Base-by-base conservation (phyloP, 2,113 vertebrate genomes). In the Panthera tigris region DNA sequence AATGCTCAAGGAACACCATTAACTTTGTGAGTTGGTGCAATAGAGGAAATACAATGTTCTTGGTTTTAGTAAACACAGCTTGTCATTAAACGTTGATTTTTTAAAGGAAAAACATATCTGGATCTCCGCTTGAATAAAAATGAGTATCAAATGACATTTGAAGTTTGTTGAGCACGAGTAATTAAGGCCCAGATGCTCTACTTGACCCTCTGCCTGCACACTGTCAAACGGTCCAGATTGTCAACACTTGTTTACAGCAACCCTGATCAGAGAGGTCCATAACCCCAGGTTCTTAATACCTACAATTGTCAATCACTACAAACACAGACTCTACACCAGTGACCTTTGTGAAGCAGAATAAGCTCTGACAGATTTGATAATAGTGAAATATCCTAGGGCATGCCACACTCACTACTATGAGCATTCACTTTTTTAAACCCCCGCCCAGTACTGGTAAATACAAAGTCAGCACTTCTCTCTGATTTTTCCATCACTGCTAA, bases 181-280 rank as follows among this genome's bases (percentile, higher is more conserved):
- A 97, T 97, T 94, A 97, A 91, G 39, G 76, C 48, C 95, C 95
- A 97, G 96, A 95, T 96, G 94, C 88, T 95, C 52, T 19, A 6
- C 33, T 21, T 94, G 91, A 97, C 93, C 96, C 76, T 89, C 29
- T 52, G 41, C 79, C 91, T 95, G 41, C 48, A 68, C 52, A 76
- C 29, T 92, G 90, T 88, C 84, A 96, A 93, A 80, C 41, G 87
- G 76, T 27, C 48, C 81, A 73, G 61, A 93, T n/a, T 91, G 57
- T 96, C 95, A 96, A 84, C 92, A 84, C 81, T 92, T 97, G 92
- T 98, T 98, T 97, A 96, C 92, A 94, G 31, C 95, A 96, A 74
- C 89, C 71, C n/a, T 95, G 96, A 97, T 88, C 92, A 79, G 68
- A 95, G 65, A 93, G 84, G 71, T 61, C 2, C 50, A 31, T 86